Base-by-base conservation (phyloP, 2,888 invertebrate genomes). In the Yponomeuta plumbellus region DNA sequence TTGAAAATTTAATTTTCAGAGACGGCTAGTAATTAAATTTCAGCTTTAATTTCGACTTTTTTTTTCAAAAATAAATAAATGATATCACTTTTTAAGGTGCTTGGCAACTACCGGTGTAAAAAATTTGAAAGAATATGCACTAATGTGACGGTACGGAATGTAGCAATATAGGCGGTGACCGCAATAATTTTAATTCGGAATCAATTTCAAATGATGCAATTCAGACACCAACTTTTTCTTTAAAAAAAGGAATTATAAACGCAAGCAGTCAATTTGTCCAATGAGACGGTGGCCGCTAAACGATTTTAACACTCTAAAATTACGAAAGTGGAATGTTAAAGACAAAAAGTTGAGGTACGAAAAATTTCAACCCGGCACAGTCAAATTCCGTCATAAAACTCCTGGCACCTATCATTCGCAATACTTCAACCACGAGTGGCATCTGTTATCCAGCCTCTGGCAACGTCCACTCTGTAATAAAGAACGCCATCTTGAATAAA, bases 401-500 rank as follows among this genome's bases (percentile, higher is more conserved):
- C 40, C 44, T 63, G 63, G 40, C 63, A 63, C 63, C 63, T 63
- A 63, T 63, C 63, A 63, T 63, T 63, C 63, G 11, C 21, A 22
- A 61, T 61, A 22, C 61, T 20, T 20, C 58, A 21, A 21, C 23
- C n/a, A n/a, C 20, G 63, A 40, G 44, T 44, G 80, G 84, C 86
- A 88, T 87, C 86, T 86, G 88, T 80, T 77, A 79, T 73, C 75
- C 75, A 77, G 86, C 86, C 84, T 72, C 77, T 71, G 83, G 83
- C 83, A 68, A 64, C 57, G 73, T 70, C 73, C 76, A 73, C 76
- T 77, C 82, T 87, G 84, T 86, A 89, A 90, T 90, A 88, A 64
- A 89, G 78, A 80, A 52, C 76, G 80, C 80, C 86, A 84, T 90
- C 89, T 84, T 84, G 85, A 83, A 82, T 78, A 75, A 81, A 77